A percentile compares a stretch with the other conserved stretches of the same genome.
Evolutionary conservation across 1,140 invertebrate genomes (phyloP).

Genomic region (Orussus abietinus): DNA sequence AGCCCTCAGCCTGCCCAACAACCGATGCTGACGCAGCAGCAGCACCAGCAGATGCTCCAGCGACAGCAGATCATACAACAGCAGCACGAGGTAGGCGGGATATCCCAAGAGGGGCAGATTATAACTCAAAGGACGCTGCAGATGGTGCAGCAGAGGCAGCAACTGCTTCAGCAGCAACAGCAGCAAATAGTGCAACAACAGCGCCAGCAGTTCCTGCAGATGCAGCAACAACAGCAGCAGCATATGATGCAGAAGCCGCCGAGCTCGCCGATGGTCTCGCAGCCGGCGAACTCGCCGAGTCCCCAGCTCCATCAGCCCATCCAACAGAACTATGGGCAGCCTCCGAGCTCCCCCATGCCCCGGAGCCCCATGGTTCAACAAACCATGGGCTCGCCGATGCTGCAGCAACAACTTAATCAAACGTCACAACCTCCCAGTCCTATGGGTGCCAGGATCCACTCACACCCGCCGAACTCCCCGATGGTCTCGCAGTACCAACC

Average conservation of each 20-base stretch:
- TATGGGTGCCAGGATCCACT: slow-evolving; percentile 41
- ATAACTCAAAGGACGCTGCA: slow-evolving; percentile 22
- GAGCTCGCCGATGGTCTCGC: slow-evolving; percentile 56
- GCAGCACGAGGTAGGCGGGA: slow-evolving; percentile 42
- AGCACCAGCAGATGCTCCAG: slow-evolving; percentile 53
- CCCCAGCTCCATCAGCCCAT: slow-evolving; percentile 57
- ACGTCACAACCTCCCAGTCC: slow-evolving; percentile 50
- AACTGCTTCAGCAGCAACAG: slow-evolving; percentile 54
- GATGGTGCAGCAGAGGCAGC: slow-evolving; percentile 52
- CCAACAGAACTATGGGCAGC: slow-evolving; percentile 54
- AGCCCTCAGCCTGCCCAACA: slow-evolving; percentile 41
- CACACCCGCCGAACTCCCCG: slow-evolving; percentile 47
- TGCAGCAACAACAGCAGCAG: slow-evolving; percentile 41
- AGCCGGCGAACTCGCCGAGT: slow-evolving; percentile 55
- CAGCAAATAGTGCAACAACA: slow-evolving; percentile 55
- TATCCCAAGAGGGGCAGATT: slow-evolving; percentile 15
- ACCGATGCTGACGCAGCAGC: slow-evolving; percentile 46
- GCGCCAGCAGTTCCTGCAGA: slow-evolving; percentile 37
- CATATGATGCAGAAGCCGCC: slow-evolving; percentile 50
- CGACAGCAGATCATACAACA: slow-evolving; percentile 53
- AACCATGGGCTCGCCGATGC: slow-evolving; percentile 56
- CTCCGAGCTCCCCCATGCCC: slow-evolving; percentile 63
- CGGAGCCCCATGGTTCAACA: slow-evolving; percentile 61
- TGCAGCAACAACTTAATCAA: slow-evolving; percentile 50
- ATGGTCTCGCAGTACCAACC: slow-evolving; percentile 50